Evolutionary conservation across 2,888 invertebrate species (phyloP).

Genomic region (Macrosoma leucophasiata): DNA sequence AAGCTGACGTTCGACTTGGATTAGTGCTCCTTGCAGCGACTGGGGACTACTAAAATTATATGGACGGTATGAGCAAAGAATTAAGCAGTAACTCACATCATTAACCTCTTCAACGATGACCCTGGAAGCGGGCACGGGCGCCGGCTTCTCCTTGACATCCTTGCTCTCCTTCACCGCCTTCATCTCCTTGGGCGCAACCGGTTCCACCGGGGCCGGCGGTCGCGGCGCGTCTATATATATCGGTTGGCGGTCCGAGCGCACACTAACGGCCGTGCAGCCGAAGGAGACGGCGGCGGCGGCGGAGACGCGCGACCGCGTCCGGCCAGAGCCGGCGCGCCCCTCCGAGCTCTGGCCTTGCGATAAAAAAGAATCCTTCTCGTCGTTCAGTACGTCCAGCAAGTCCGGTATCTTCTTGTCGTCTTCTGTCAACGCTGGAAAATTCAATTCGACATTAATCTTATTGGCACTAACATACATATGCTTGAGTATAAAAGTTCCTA

Average conservation of each 20-base stretch:
- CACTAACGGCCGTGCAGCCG: conserved; percentile 47
- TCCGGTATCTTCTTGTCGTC: conserved; percentile 39
- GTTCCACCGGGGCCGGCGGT: conserved; percentile 16
- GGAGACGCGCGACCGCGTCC: conserved; percentile 37
- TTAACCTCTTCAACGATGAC: conserved; percentile 52
- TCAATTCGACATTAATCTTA: too few species aligned
- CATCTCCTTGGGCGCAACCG: conserved; percentile 22
- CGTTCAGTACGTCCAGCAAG: conserved; percentile 42
- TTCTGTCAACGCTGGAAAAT: too few species aligned
- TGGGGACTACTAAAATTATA: too few species aligned
- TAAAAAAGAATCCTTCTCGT: conserved; percentile 61
- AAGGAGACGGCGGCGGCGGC: too few species aligned
- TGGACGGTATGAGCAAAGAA: too few species aligned
- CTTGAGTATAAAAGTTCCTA: too few species aligned
- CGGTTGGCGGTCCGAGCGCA: conserved; percentile 35
- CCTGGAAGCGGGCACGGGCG: conserved; percentile 26
- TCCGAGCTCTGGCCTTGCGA: conserved; percentile 59
- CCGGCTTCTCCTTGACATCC: conserved; percentile 14
- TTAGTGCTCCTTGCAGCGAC: too few species aligned
- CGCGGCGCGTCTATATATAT: conserved; percentile 34
- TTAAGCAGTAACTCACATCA: too few species aligned
- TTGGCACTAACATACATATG: too few species aligned
- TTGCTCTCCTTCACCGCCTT: conserved; percentile 7
- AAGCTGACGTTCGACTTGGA: too few species aligned
- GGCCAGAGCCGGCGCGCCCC: conserved; percentile 63